phyloP scores from a whole-genome alignment of 2,888 invertebrate genomes.

The Cephus rjabovi region DNA sequence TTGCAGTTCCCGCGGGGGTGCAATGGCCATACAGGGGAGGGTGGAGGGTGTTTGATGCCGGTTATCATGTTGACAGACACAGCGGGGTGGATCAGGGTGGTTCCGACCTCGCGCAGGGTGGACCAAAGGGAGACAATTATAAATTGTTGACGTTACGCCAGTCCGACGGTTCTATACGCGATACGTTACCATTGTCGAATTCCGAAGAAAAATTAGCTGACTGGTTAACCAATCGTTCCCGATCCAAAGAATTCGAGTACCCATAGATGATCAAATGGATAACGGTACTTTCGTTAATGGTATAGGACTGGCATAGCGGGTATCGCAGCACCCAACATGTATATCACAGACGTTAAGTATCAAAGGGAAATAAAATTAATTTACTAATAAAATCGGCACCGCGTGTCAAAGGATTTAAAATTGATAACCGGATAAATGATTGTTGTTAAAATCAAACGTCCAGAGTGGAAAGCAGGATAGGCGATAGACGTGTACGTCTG shows the following conservation, averaged over 20 bases:
- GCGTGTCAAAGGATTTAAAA: not conserved
- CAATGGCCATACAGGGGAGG: slow-evolving; percentile 22
- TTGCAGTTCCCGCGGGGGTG: slow-evolving; percentile 54
- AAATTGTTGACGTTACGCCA: slow-evolving; percentile 64
- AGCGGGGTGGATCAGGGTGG: slow-evolving; percentile 44
- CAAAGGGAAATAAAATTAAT: not conserved
- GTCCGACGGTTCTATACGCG: not conserved
- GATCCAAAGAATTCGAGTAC: not conserved
- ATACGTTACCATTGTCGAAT: not conserved
- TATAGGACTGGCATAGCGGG: not conserved
- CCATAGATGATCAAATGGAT: not conserved
- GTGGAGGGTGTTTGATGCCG: slow-evolving; percentile 61
- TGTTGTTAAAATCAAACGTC: not conserved
- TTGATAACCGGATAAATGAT: not conserved
- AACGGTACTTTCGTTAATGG: not conserved
- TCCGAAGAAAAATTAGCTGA: not conserved
- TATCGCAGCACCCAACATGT: not conserved
- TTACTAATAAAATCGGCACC: not conserved
- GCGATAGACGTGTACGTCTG: not conserved
- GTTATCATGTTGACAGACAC: slow-evolving; percentile 65
- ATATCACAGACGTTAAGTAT: not conserved
- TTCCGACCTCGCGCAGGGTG: slow-evolving; percentile 8
- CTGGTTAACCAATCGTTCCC: not conserved
- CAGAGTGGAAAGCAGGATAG: not conserved
- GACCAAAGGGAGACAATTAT: slow-evolving; percentile 60